These are phyloP conservation scores for Phalacrocorax brasilianus DNA, from an alignment of 2,113 vertebrate species.

Conservation along the genomic window DNA sequence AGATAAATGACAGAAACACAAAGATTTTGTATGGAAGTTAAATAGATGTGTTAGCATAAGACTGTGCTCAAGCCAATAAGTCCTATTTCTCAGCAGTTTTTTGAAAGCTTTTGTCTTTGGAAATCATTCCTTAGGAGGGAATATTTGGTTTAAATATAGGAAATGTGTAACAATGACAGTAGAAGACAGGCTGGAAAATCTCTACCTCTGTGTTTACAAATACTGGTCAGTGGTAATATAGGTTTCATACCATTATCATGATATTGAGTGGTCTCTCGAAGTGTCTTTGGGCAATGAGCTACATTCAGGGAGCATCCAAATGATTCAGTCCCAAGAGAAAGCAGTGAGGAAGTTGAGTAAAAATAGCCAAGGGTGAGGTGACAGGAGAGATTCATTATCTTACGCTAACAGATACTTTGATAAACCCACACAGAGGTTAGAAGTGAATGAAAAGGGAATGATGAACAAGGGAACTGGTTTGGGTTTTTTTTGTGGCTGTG, in stretches of 20 bases:
- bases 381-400: neutral
- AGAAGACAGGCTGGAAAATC: neutral
- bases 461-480: neutral
- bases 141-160: neutral
- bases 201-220: neutral
- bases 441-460: neutral
- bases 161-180: neutral
- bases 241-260: neutral
- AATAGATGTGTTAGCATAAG: neutral
- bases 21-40: neutral
- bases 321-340: neutral
- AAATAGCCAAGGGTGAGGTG: neutral
- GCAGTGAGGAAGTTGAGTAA: neutral
- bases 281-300: neutral
- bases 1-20: neutral
- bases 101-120: neutral
- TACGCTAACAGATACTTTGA: neutral
- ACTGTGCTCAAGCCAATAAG: neutral
- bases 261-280: neutral
- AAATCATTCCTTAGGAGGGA: neutral
- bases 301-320: neutral
- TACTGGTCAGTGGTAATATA: neutral
- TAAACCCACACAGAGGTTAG: neutral
- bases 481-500: neutral
- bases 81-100: neutral